Base-by-base conservation (phyloP, 1,140 invertebrate genomes). In the Philotrypesis tridentata region DNA sequence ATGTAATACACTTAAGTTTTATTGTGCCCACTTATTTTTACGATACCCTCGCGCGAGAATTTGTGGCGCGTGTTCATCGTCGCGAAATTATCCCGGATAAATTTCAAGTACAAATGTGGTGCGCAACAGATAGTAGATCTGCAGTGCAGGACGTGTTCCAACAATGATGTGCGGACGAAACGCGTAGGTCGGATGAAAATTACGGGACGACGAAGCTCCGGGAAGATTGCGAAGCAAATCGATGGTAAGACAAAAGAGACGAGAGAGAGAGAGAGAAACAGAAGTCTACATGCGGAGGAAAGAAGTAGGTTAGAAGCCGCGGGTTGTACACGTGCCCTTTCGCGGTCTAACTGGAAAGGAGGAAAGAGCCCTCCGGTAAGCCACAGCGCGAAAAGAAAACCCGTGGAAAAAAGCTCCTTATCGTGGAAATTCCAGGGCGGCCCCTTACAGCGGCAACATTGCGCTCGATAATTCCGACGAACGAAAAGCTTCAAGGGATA, bases 371-470 rank as follows among this genome's bases (percentile, higher is more conserved):
- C 33, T 5, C 17, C 48, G 33, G 68, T 43, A 68, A 68, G 14
- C 25, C 33, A 65, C 29, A 37, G 33, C 33, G 67, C 31, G 29
- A 67, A 77, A 63, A 43, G 23, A 27, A 76, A 33, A 43, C 2
- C 37, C 14, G 21, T 7, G 48, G 48, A 67, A 67, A 67, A 65
- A 77, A 67, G 12, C 74, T 77, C 12, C 61, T 77, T 77, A 77
- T 14, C 9, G 23, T 12, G n/a, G n/a, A 67, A 77, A 29, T 77
- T 27, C 61, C 43, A 17, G 14, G 21, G 48, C 17, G 21, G 0
- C n/a, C n/a, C n/a, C n/a, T 21, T 21, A 55, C 7, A 55, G 48
- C 48, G 21, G 21, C 21, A n/a, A 55, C 2, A 55, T 55, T 21
- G 21, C 48, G 21, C 21, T 55, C 48, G 21, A 5, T 14, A 43